Percentiles rank a stretch among this genome's conserved stretches.
These are phyloP conservation scores for Cryptocheilus praepositus DNA, from an alignment of 2,888 invertebrate species.

Conservation along the genomic window DNA sequence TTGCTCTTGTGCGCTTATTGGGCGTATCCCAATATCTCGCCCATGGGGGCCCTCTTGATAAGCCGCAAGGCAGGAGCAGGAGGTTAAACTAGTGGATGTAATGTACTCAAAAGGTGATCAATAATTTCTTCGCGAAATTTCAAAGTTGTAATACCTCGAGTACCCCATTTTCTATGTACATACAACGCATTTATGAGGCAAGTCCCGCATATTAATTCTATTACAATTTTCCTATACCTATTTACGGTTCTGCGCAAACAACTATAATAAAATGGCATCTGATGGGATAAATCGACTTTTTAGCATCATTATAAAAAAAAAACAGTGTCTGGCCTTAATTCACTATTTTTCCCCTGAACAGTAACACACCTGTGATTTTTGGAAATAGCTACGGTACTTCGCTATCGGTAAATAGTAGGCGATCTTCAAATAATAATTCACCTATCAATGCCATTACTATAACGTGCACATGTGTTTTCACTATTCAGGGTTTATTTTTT, in stretches of 20 bases:
- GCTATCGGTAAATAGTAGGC: conserved; percentile 15
- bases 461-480: conserved; percentile 6
- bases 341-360: conserved; percentile 14
- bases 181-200: conserved; percentile 9
- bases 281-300: conserved; percentile 15
- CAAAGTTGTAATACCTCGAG: background rate
- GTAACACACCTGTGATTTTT: conserved; percentile 12
- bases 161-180: conserved; percentile 5
- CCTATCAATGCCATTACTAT: conserved; percentile 13
- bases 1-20: too few species aligned
- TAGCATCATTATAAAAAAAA: conserved; percentile 17
- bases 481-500: conserved; percentile 2
- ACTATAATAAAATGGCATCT: conserved; percentile 14
- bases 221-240: conserved; percentile 10
- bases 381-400: conserved; percentile 11
- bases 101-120: conserved; percentile 13
- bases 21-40: too few species aligned
- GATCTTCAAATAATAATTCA: conserved; percentile 23
- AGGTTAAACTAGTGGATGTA: too few species aligned
- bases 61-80: too few species aligned
- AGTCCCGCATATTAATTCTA: conserved; percentile 4
- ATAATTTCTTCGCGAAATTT: conserved; percentile 16
- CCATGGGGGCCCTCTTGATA: too few species aligned
- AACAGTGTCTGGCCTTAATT: conserved; percentile 8
- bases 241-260: conserved; percentile 9